Evolutionary conservation across 2,888 invertebrate species (phyloP), one percentile per base, ranked within the genome.

Genomic region (Gandaritis pyraliata): DNA sequence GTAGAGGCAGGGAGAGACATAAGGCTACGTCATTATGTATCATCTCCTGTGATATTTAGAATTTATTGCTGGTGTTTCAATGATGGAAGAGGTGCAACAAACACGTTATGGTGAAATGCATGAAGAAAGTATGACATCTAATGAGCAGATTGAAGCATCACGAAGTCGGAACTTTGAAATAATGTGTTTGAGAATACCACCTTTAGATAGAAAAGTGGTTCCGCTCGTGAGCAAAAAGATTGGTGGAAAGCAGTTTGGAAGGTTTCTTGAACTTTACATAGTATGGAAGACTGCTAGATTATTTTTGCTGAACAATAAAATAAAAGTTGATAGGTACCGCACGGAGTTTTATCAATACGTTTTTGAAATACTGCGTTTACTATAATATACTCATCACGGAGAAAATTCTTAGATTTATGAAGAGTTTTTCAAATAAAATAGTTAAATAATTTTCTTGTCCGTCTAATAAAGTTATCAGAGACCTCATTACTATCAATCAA

Each of bases 31-130:
- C 80, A 87, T 87, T 85, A 87, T 83, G 81, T 82, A 86, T 87
- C 85, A 87, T 88, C 82, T 84, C 81, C 77, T 80, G 81, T 86
- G 88, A 86, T 86, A 86, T 88, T 87, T 83, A 81, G 80, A 87
- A 88, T 90, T 86, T 88, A 89, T 87, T 85, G 82, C 81, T 78
- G 76, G 79, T 81, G 86, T 81, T 82, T 77, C 74, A 72, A 78
- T 87, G 87, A 87, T 83, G 78, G 81, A 86, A 81, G 77, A 81
- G 81, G 78, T 82, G 79, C 68, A 73, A 76, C 70, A 69, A 72
- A 66, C 66, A 66, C 72, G 67, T 61, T 76, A 64, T 80, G 76
- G 76, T 71, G 78, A 80, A 79, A 82, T 58, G 41, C 64, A 66
- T 45, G 46, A 52, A 62, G 66, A 65, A 62, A 59, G 54, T 64